Conservation (phyloP, 2,888 invertebrate species). For the Odontomyia ornata region DNA sequence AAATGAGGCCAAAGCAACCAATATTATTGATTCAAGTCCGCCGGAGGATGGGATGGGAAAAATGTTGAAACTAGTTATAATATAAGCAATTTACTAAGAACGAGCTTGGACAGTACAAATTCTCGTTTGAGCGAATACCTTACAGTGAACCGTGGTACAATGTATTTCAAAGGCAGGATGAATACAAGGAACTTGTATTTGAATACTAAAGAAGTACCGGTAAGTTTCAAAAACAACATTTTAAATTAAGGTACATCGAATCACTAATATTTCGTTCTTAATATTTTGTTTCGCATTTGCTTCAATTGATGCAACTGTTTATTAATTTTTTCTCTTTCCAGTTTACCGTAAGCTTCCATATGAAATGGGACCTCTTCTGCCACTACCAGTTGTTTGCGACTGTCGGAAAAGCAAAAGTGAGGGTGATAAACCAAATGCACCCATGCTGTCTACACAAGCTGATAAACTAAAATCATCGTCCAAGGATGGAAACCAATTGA, state of each 20-base stretch:
- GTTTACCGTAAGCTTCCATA: constrained; percentile 71
- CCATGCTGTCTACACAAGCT: constrained; percentile 53
- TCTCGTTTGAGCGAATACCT: constrained; percentile 80
- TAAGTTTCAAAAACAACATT: no score
- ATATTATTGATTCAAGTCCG: constrained; percentile 47
- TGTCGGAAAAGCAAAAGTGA: constrained; percentile 7
- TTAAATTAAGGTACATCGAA: no score
- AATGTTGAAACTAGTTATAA: constrained; percentile 45
- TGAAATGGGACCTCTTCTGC: constrained; percentile 74
- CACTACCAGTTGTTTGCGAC: constrained; percentile 66
- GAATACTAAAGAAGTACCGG: constrained; percentile 63
- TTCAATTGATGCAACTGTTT: background rate
- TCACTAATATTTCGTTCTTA: no score
- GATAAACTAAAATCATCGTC: background rate
- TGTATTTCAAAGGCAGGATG: constrained; percentile 80
- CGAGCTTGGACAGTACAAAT: constrained; percentile 66
- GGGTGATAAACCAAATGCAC: constrained; percentile 54
- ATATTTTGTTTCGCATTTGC: no score
- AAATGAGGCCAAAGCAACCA: background rate
- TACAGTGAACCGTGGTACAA: constrained; percentile 80
- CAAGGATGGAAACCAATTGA: background rate
- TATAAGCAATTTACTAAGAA: constrained; percentile 25
- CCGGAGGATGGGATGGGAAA: constrained; percentile 64
- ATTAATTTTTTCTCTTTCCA: constrained; percentile 37
- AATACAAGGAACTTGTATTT: constrained; percentile 72